These are phyloP conservation scores for Leptogaster cylindrica DNA, from an alignment of 2,888 invertebrate genomes.

Conservation along the genomic window DNA sequence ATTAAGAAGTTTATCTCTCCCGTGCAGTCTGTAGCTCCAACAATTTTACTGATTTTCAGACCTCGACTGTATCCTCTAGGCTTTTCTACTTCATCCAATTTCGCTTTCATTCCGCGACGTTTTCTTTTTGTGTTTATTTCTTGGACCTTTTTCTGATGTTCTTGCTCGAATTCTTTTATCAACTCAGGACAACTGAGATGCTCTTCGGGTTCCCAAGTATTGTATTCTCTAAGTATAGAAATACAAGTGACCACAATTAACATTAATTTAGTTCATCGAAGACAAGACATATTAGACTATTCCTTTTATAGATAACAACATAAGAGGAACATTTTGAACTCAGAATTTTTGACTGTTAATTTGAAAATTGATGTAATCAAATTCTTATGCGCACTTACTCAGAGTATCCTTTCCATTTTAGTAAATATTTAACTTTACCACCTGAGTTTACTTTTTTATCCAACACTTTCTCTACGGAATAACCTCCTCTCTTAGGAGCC, in stretches of 20 bases:
- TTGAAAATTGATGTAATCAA: background rate
- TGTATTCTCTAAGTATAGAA: constrained; percentile 82
- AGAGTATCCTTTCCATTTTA: constrained; percentile 82
- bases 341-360: background rate
- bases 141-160: constrained; percentile 67
- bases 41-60: constrained; percentile 82
- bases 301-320: too few species aligned
- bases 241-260: too few species aligned
- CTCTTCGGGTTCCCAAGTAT: constrained; percentile 96
- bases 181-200: constrained; percentile 90
- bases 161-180: constrained; percentile 83
- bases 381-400: constrained; percentile 63
- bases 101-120: constrained; percentile 59
- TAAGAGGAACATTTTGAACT: background rate
- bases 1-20: constrained; percentile 89
- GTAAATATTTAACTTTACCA: constrained; percentile 74
- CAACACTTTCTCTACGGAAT: constrained; percentile 88
- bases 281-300: too few species aligned
- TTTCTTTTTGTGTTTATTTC: background rate
- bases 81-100: constrained; percentile 67
- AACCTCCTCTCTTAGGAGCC: constrained; percentile 64
- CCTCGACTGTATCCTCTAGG: constrained; percentile 80
- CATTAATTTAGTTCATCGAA: background rate
- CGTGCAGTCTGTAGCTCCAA: constrained; percentile 88
- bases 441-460: constrained; percentile 75